A percentile compares a stretch with the other conserved stretches of the same genome.
Evolutionary conservation across 2,113 vertebrate species (phyloP).

Genomic region (Steatornis caripensis): DNA sequence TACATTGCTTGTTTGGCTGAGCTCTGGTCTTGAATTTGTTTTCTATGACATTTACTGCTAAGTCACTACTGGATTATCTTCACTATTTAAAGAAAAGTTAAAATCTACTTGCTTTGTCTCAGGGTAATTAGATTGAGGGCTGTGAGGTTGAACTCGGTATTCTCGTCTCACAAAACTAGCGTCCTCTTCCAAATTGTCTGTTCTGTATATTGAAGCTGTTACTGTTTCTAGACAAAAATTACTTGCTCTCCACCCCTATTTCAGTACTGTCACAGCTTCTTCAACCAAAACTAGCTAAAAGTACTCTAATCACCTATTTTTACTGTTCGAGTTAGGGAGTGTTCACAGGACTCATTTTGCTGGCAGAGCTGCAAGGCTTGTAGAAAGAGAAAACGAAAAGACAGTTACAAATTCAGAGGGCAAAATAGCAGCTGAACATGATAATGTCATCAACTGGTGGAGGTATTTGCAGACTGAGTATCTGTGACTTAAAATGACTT

Average conservation of each 20-base stretch:
- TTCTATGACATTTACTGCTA: neutral
- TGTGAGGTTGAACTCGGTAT: neutral
- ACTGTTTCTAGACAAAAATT: neutral
- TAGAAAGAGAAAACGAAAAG: neutral
- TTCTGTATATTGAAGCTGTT: neutral
- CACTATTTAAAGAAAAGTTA: neutral
- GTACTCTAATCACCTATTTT: conserved; percentile 26
- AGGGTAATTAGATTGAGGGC: neutral
- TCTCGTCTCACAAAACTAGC: neutral
- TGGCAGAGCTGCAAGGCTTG: neutral
- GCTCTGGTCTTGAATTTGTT: neutral
- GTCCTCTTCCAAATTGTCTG: neutral
- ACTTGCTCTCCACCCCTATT: neutral
- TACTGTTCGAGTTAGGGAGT: neutral
- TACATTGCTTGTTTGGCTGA: neutral
- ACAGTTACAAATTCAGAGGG: neutral
- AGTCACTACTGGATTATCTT: neutral
- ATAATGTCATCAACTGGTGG: neutral
- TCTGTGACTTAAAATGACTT: neutral
- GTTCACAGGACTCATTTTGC: neutral
- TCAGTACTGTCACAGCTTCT: neutral
- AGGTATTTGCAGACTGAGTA: neutral
- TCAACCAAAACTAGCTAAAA: neutral
- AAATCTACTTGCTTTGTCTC: conserved; percentile 16
- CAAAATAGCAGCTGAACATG: neutral